phyloP scores from a whole-genome alignment of 1,140 invertebrate species.

The Chelonus insularis region DNA sequence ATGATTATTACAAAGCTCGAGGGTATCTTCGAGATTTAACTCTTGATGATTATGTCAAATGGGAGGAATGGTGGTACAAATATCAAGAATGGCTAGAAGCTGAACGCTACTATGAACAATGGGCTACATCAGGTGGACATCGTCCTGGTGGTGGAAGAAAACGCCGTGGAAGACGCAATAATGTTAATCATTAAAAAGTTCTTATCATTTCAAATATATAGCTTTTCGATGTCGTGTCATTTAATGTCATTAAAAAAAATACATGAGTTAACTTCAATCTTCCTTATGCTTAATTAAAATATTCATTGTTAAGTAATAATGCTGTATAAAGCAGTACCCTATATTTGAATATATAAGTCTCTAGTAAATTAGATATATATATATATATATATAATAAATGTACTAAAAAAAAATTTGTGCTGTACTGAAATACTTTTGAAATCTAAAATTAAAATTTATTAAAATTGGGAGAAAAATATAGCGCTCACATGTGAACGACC shows the following conservation, averaged over 20 bases:
- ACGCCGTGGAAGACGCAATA: constrained; percentile 51
- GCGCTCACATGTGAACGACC: too few relatives aligned
- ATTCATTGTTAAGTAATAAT: too few relatives aligned
- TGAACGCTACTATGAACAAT: constrained; percentile 79
- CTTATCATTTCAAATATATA: background rate
- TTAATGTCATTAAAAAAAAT: background rate
- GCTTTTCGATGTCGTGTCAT: background rate
- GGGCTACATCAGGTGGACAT: constrained; percentile 58
- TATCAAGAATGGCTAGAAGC: constrained; percentile 89
- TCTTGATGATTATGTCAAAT: constrained; percentile 84
- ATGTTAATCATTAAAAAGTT: constrained; percentile 31
- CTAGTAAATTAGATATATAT: too few relatives aligned
- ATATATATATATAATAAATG: too few relatives aligned
- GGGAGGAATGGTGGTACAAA: constrained; percentile 94
- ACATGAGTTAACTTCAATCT: background rate
- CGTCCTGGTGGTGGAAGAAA: constrained; percentile 41
- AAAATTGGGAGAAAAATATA: too few relatives aligned
- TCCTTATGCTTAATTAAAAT: background rate
- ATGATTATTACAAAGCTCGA: constrained; percentile 84
- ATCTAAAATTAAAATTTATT: too few relatives aligned
- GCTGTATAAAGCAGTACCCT: too few relatives aligned
- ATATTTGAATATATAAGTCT: too few relatives aligned
- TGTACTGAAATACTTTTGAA: too few relatives aligned
- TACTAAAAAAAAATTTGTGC: too few relatives aligned
- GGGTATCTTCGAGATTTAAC: constrained; percentile 78